Evolutionary conservation across 2,797 vertebrate species (phyloP).

Genomic region (Acridotheres tristis): DNA sequence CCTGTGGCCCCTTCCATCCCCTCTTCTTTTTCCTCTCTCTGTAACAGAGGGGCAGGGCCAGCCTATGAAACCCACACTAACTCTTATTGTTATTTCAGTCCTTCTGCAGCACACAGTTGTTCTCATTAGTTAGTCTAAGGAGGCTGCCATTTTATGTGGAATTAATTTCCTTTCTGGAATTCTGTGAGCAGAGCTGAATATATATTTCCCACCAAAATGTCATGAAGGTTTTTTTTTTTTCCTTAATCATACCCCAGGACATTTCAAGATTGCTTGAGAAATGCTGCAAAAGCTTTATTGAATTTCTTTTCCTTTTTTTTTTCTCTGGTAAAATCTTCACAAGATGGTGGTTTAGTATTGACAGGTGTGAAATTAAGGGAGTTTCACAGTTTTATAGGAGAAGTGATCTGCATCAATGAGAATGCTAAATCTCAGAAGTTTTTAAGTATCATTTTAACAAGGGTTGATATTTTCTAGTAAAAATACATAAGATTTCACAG

Average conservation of each 20-base stretch:
- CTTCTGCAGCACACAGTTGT: background rate
- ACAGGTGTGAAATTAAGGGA: slow-evolving; percentile 45
- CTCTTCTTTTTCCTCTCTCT: background rate
- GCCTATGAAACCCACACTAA: background rate
- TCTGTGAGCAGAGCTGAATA: slow-evolving; percentile 34
- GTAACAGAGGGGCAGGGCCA: background rate
- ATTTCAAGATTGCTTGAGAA: slow-evolving; percentile 3
- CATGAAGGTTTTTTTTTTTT: background rate
- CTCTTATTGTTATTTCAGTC: slow-evolving; percentile 34
- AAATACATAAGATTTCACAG: background rate
- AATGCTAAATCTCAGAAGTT: background rate
- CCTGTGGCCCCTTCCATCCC: background rate
- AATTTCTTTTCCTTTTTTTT: background rate
- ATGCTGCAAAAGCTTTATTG: slow-evolving; percentile 22
- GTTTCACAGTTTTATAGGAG: slow-evolving; percentile 13
- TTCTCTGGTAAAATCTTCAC: background rate
- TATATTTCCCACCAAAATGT: slow-evolving; percentile 38
- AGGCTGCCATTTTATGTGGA: slow-evolving; percentile 46
- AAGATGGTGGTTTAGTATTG: slow-evolving; percentile 36
- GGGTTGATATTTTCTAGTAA: background rate
- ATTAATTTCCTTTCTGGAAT: slow-evolving; percentile 53
- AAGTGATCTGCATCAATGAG: background rate
- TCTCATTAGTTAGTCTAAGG: slow-evolving; percentile 52
- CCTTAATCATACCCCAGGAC: slow-evolving; percentile 30
- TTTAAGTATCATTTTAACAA: background rate